A percentile compares a stretch with the other conserved stretches of the same genome.
Evolutionary conservation across 2,113 vertebrate species (phyloP).

Genomic region (cattle (Bos taurus)): DNA sequence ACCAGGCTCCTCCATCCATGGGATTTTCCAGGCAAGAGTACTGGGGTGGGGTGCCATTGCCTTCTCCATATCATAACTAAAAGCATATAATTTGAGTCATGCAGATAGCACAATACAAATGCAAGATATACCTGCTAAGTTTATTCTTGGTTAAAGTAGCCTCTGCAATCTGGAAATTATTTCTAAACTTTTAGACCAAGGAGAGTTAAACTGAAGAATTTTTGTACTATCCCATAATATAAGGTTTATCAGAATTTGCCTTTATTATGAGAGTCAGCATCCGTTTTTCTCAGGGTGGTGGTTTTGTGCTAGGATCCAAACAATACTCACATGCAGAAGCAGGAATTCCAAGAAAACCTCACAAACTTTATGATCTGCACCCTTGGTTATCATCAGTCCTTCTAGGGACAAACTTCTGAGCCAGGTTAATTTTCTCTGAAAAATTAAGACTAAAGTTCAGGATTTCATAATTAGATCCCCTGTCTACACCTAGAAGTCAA

Average conservation of each 20-base stretch:
- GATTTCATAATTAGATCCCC: neutral
- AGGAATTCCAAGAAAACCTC: neutral
- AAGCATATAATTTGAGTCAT: constrained; percentile 25
- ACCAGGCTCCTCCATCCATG: no score
- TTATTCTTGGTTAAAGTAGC: neutral
- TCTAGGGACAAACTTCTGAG: neutral
- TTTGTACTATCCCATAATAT: neutral
- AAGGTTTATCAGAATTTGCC: neutral
- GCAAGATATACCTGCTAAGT: neutral
- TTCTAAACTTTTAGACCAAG: neutral
- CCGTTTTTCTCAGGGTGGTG: neutral
- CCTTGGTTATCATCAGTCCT: neutral
- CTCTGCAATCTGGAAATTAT: neutral
- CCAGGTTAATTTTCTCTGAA: neutral
- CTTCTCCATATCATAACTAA: constrained; percentile 4
- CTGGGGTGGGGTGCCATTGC: no score
- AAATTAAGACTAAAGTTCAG: neutral
- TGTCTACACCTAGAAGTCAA: neutral
- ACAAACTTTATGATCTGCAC: neutral
- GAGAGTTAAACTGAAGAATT: neutral
- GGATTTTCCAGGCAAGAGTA: no score
- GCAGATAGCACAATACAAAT: neutral
- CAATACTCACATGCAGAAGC: neutral
- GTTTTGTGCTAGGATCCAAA: neutral
- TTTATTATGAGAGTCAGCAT: neutral